Evolutionary conservation across 2,113 vertebrate genomes (phyloP), one percentile per base, ranked within the genome.

Genomic region (Macrotus californicus): DNA sequence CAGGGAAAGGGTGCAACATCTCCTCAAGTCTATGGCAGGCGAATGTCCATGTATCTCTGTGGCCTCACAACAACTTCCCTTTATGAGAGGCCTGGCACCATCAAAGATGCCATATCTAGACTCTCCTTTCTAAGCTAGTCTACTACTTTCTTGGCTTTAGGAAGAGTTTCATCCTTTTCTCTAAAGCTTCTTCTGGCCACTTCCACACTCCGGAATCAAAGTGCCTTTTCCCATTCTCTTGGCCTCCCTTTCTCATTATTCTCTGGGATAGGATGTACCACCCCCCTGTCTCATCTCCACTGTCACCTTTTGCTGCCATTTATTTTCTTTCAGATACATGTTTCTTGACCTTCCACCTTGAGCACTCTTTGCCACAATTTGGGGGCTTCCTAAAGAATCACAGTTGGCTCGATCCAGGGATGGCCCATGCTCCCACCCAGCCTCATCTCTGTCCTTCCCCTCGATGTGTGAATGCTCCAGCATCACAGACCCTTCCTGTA

Each of bases 391-490:
- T 48, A 73, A 66, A 95, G 34, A 76, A 48, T 5, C 2, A 7
- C 13, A 24, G 21, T 21, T 18, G 14, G 22, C 24, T 85, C 36
- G 56, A 24, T 34, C 41, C 61, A n/a, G 52, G 72, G 34, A 19
- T 16, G n/a, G 7, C 24, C 12, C 10, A 31, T 3, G 10, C 6
- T 0, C 7, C 10, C 3, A 8, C 22, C 12, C 50, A 43, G 43
- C 1, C n/a, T 69, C 52, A 12, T 29, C 59, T 26, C 50, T 6
- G 10, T 59, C n/a, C 41, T 31, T 36, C 1, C 5, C 36, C 13
- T 66, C 0, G 0, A 14, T 21, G 31, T 3, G 11, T 22, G 7
- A 50, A 8, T 2, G 21, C 19, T n/a, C 41, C 72, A 76, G 18
- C 3, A 24, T 18, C 80, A 14, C 41, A 59, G 50, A 13, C 2